A percentile compares a stretch with the other conserved stretches of the same genome.
phyloP scores from a whole-genome alignment of 2,113 vertebrate genomes.

The Ceyx cyanopectus region DNA sequence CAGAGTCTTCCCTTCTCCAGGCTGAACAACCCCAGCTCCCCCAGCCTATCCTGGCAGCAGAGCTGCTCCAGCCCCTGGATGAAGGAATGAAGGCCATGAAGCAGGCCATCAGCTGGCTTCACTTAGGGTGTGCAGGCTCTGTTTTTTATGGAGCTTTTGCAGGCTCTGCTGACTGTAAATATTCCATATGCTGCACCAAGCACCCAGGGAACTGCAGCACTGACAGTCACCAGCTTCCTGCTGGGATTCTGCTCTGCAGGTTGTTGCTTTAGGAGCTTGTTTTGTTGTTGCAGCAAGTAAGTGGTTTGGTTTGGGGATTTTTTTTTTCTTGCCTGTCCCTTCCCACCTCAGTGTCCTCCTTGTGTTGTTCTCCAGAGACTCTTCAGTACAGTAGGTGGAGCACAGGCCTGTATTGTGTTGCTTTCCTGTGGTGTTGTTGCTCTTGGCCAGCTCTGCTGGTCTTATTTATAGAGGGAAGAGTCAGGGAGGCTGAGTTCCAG shows the following conservation, averaged over 20 bases:
- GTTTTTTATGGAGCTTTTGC: not conserved
- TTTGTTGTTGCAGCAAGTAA: not conserved
- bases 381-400: constrained; percentile 74
- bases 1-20: too few species aligned
- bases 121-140: not conserved
- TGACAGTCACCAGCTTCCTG: not conserved
- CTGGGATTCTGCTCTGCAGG: not conserved
- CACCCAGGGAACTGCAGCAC: not conserved
- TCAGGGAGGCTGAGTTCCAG: not conserved
- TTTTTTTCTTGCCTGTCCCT: not conserved
- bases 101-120: not conserved
- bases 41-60: too few species aligned
- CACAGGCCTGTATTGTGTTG: constrained; percentile 71
- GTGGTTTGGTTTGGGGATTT: not conserved
- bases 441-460: constrained; percentile 56
- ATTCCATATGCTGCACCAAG: not conserved
- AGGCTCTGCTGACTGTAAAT: not conserved
- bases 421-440: constrained; percentile 75
- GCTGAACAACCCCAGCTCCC: too few species aligned
- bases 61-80: too few species aligned
- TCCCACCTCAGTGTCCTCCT: constrained; percentile 17
- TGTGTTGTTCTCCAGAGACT: constrained; percentile 49
- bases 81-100: not conserved
- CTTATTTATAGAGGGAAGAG: constrained; percentile 26
- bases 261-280: not conserved